Base-by-base conservation (phyloP, 2,888 invertebrate genomes). In the Pterostichus niger region DNA sequence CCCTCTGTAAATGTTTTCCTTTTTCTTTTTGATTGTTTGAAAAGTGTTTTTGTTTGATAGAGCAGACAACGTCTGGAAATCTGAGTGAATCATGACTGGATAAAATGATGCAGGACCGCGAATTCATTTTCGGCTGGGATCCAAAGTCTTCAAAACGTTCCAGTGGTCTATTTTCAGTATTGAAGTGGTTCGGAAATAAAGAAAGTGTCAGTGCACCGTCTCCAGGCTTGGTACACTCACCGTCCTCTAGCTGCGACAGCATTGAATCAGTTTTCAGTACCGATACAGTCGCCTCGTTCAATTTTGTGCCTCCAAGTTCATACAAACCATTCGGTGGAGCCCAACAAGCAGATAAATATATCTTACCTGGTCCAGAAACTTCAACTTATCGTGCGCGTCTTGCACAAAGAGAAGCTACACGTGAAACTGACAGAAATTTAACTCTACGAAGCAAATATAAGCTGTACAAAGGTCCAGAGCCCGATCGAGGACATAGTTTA, bases 211-310 rank as follows among this genome's bases (percentile, higher is more conserved):
- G 40, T 54, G 33, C 71, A 46, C 49, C 79, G 35, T 61, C 87
- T 84, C 86, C 86, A 71, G 87, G 87, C 84, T 71, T 85, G 81
- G 85, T 85, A 68, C 86, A 85, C 84, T 87, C 87, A 83, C 86
- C 88, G 64, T 90, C 91, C 71, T 91, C 92, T 84, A 92, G 93
- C 88, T 91, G 89, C 85, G 92, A 92, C 84, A 94, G 94, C 88
- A 90, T 94, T 84, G 93, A 93, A 86, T 95, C 95, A 85, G 92
- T 92, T 75, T 93, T 94, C 87, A 95, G 95, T 86, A 94, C 93
- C 83, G 93, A 94, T 75, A 95, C 95, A 9, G 94, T 93, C 15
- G 93, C 93, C 54, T 95, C 95, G 87, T 95, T 96, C 88, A 93
- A 94, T 15, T 95, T 93, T 88, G 91, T 94, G 85, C 88, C 91